A percentile compares a stretch with the other conserved stretches of the same genome.
phyloP scores from a whole-genome alignment of 2,888 invertebrate species.

The Tortrix viridana region DNA sequence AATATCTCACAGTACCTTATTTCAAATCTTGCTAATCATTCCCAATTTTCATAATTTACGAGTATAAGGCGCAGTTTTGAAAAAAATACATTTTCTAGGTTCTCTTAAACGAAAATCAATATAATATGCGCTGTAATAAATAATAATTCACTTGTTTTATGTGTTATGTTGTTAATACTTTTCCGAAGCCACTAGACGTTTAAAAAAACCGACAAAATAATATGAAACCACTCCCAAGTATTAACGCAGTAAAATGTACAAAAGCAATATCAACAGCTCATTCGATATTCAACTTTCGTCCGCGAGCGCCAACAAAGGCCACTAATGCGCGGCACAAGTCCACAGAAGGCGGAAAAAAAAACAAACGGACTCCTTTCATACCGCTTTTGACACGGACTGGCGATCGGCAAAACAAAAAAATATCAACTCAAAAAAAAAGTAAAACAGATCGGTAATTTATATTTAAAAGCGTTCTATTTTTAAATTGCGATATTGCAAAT shows the following conservation, averaged over 20 bases:
- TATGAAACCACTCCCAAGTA: constrained; percentile 17
- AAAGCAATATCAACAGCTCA: constrained; percentile 36
- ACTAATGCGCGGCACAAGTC: constrained; percentile 82
- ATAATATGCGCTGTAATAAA: no score
- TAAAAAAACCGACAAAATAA: constrained; percentile 3
- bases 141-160: no score
- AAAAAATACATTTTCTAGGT: no score
- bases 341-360: constrained; percentile 73
- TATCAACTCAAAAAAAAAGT: constrained; percentile 7
- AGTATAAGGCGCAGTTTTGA: no score
- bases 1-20: no score
- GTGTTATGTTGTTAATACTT: no score
- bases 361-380: constrained; percentile 33
- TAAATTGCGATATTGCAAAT: not conserved
- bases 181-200: not conserved
- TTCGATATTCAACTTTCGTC: constrained; percentile 68
- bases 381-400: constrained; percentile 37
- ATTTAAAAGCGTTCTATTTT: constrained; percentile 4
- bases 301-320: constrained; percentile 72
- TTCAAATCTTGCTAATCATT: no score
- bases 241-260: constrained; percentile 23
- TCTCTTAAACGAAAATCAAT: no score
- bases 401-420: constrained; percentile 28
- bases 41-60: no score
- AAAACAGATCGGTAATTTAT: constrained; percentile 2